Percentiles rank a stretch among this genome's conserved stretches.
Conservation (phyloP, 53 echinoderm and acorn worm genomes). For the Arbacia lixula region DNA sequence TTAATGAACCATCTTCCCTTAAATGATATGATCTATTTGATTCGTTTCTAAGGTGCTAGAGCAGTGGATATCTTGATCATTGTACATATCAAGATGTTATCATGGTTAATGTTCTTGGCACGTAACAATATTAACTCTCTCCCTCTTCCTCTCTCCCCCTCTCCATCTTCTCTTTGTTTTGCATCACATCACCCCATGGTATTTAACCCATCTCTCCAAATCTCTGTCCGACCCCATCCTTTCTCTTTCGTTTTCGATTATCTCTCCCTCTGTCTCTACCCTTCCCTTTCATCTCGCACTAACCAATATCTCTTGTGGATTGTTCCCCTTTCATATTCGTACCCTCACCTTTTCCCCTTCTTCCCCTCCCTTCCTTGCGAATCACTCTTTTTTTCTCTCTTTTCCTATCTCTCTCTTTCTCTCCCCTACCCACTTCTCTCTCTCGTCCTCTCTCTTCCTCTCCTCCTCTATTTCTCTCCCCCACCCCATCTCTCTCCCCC, state of each 20-base stretch:
- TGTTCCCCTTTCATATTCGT: background rate
- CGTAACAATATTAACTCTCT: background rate
- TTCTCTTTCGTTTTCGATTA: background rate
- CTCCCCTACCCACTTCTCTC: background rate
- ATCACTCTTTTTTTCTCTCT: background rate
- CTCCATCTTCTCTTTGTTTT: background rate
- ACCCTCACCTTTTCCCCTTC: background rate
- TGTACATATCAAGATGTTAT: too few relatives aligned
- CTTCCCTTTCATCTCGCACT: background rate
- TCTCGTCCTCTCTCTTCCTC: background rate
- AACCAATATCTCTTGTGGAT: background rate
- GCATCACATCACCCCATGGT: background rate
- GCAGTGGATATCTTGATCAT: too few relatives aligned
- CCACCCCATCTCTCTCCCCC: too few relatives aligned
- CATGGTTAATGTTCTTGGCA: too few relatives aligned
- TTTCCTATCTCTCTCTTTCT: background rate
- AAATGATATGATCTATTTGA: too few relatives aligned
- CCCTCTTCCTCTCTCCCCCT: background rate
- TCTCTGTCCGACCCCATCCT: background rate
- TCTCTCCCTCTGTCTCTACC: background rate
- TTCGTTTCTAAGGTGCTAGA: too few relatives aligned
- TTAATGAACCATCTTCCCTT: background rate
- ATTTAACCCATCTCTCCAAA: background rate
- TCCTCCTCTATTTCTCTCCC: background rate
- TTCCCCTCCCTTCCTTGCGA: background rate